Percentiles rank a stretch among this genome's conserved stretches.
Conservation (phyloP, 2,888 invertebrate species). For the Eudemis profundana region DNA sequence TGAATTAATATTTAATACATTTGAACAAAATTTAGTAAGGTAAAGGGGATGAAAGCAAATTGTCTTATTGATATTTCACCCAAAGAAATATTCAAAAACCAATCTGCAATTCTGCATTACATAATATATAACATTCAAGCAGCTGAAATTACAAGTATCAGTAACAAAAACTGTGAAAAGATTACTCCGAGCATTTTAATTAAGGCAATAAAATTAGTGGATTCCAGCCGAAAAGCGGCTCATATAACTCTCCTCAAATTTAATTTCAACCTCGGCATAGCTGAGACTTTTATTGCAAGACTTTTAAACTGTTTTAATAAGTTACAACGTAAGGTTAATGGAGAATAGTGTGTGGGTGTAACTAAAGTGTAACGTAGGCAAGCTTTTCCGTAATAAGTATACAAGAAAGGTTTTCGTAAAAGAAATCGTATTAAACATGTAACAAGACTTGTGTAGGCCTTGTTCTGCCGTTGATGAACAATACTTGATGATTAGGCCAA, state of each 20-base stretch:
- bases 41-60: too few relatives aligned
- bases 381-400: neutral
- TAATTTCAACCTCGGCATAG: conserved; percentile 33
- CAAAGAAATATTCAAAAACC: too few relatives aligned
- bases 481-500: too few relatives aligned
- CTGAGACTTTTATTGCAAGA: conserved; percentile 27
- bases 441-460: too few relatives aligned
- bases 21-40: too few relatives aligned
- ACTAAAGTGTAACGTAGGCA: neutral
- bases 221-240: conserved; percentile 30
- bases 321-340: conserved; percentile 14
- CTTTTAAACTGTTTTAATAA: conserved; percentile 30
- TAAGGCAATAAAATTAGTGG: conserved; percentile 39
- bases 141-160: neutral
- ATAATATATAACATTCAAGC: too few relatives aligned
- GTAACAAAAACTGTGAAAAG: conserved; percentile 13
- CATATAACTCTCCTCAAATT: conserved; percentile 41
- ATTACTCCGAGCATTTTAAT: conserved; percentile 34
- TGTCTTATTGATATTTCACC: too few relatives aligned
- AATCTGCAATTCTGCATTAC: too few relatives aligned
- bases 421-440: too few relatives aligned
- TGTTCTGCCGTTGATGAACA: too few relatives aligned
- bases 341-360: neutral
- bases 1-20: too few relatives aligned
- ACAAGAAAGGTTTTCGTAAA: too few relatives aligned